Evolutionary conservation across 2,113 vertebrate species (phyloP), one percentile per base, ranked within the genome.

Genomic region (Puma concolor): DNA sequence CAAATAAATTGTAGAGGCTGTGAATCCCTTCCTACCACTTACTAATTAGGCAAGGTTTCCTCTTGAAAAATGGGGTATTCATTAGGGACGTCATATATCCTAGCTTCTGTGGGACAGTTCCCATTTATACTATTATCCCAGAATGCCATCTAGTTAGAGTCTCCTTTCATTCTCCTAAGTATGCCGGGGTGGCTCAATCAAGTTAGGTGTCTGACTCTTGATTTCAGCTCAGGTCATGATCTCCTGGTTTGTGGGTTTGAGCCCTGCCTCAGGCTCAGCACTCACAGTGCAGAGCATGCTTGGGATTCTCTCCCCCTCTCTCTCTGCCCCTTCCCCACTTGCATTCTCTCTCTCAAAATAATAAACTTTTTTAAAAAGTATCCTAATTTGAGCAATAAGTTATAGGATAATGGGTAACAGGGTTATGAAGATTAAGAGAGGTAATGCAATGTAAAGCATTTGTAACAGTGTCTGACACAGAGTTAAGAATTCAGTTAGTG

Each of bases 51-150:
- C 84, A 95, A 95, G 82, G 41, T 81, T 96, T 72, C 67, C 85
- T 84, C 48, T 92, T 60, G 67, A 48, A 91, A 92, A 97, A 74
- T 13, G 41, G 52, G 38, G 4, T 90, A 94, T 80, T 92, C 89
- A 86, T 74, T 88, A 94, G 50, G 64, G 95, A 96, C 23, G 67
- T 85, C 86, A 92, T 69, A 94, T 2, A 97, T 82, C 33, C 77
- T 94, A 64, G 14, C 95, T 93, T 94, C 57, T 94, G 86, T 95
- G 72, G 25, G 33, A 94, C 38, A 79, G 71, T 79, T 29, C 92
- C 93, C 89, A 29, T 95, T 95, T 94, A 94, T 96, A 60, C 79
- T 95, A 86, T 87, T 93, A 94, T 44, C 72, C 67, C 52, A 95
- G 66, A 60, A 95, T 83, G 48, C 48, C 38, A 82, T 91, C 57